A percentile compares a stretch with the other conserved stretches of the same genome.
Conservation (phyloP, 2,113 vertebrate genomes). For the Sitta europaea region DNA sequence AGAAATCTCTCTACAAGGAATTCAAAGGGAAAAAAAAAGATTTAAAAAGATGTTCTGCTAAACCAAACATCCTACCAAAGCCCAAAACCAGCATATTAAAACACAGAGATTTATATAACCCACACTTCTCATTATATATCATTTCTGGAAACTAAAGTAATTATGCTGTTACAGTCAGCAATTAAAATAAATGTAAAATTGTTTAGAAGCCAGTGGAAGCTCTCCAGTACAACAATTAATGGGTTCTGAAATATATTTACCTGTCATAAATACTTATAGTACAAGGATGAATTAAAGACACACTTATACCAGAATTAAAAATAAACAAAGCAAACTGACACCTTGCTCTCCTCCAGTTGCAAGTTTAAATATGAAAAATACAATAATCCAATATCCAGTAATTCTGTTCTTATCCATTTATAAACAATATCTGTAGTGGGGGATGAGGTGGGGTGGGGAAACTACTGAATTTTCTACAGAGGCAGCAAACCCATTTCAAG, state of each 20-base stretch:
- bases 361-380: neutral
- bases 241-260: neutral
- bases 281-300: neutral
- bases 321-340: neutral
- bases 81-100: neutral
- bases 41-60: neutral
- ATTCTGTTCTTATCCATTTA: neutral
- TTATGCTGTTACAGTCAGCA: neutral
- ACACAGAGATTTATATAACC: neutral
- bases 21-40: neutral
- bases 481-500: neutral
- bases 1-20: neutral
- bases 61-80: neutral
- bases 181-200: neutral
- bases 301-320: neutral
- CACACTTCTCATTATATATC: neutral
- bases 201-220: neutral
- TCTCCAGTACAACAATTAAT: neutral
- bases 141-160: neutral
- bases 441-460: fast-evolving
- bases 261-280: neutral
- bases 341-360: neutral
- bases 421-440: neutral
- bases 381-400: neutral
- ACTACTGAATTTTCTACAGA: neutral